Conservation (phyloP, 2,888 invertebrate genomes). For the Elegia similella region DNA sequence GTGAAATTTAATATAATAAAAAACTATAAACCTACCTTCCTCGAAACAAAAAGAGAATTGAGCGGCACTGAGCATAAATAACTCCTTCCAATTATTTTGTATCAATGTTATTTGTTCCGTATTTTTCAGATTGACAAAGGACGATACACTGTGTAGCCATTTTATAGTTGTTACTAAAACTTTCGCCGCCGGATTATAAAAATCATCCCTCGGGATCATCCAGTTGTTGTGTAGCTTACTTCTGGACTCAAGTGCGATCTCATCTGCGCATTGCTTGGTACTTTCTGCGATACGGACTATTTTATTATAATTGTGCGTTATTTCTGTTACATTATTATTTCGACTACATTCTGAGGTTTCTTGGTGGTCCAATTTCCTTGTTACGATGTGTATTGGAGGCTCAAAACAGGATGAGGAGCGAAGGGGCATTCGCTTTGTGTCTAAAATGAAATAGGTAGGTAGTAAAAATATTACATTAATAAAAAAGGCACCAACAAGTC, state of each 20-base stretch:
- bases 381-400: constrained; percentile 53
- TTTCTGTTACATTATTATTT: constrained; percentile 23
- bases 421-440: constrained; percentile 30
- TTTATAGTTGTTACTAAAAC: constrained; percentile 88
- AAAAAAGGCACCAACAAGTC: too few species aligned
- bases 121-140: constrained; percentile 84
- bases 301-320: constrained; percentile 35
- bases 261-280: constrained; percentile 29
- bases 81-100: constrained; percentile 91
- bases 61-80: constrained; percentile 91
- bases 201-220: constrained; percentile 87
- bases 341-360: constrained; percentile 14
- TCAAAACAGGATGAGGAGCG: constrained; percentile 46
- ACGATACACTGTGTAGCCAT: constrained; percentile 90
- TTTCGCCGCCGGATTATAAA: constrained; percentile 87
- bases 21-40: too few species aligned
- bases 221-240: constrained; percentile 43
- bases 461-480: neutral
- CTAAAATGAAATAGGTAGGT: constrained; percentile 29
- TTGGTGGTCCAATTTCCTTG: constrained; percentile 35
- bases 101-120: constrained; percentile 88
- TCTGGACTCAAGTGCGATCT: constrained; percentile 28
- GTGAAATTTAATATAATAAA: too few species aligned
- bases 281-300: constrained; percentile 32
- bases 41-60: constrained; percentile 90